Conservation (phyloP, 64 coral and sea anemone species). For the Montipora efflorescens region DNA sequence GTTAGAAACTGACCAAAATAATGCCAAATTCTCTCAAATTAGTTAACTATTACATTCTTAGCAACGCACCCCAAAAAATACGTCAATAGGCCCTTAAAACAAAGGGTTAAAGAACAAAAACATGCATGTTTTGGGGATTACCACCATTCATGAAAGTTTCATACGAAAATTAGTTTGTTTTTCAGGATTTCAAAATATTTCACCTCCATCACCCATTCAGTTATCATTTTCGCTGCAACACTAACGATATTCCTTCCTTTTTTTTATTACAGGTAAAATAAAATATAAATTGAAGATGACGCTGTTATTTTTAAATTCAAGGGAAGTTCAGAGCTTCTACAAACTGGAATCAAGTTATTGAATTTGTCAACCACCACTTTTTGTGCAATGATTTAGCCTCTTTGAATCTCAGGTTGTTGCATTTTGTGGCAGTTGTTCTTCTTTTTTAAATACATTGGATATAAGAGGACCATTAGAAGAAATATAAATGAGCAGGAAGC, state of each 20-base stretch:
- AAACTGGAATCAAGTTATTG: background rate
- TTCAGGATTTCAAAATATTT: no score
- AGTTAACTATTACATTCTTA: no score
- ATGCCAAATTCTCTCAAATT: no score
- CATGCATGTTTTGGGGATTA: no score
- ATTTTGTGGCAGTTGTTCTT: background rate
- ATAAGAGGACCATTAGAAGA: background rate
- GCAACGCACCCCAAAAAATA: no score
- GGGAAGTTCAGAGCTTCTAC: background rate
- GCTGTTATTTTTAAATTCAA: slow-evolving; percentile 11
- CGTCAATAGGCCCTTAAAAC: no score
- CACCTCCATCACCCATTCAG: background rate
- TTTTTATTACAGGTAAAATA: background rate
- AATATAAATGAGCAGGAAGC: background rate
- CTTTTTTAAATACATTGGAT: background rate
- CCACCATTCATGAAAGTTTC: no score
- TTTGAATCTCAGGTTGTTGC: background rate
- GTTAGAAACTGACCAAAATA: no score
- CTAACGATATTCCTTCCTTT: background rate
- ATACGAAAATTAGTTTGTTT: no score
- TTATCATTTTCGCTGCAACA: background rate
- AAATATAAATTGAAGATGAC: slow-evolving; percentile 10
- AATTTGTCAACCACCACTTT: background rate
- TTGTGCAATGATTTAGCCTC: background rate
- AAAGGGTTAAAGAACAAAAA: no score